Percentiles rank a stretch among this genome's conserved stretches.
phyloP scores from a whole-genome alignment of 2,888 invertebrate genomes.

The Nephrotoma appendiculata region DNA sequence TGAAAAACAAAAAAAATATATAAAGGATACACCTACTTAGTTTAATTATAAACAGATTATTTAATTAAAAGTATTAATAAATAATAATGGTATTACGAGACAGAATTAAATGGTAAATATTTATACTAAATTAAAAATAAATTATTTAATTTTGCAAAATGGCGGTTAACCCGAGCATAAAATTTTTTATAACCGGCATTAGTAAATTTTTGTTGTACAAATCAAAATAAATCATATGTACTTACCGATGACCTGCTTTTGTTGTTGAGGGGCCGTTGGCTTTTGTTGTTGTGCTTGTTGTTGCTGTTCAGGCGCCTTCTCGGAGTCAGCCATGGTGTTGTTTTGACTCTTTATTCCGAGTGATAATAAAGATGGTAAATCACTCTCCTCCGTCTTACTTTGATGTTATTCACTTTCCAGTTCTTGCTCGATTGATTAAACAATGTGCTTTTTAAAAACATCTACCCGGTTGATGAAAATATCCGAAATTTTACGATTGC shows the following conservation, averaged over 20 bases:
- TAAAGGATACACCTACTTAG: no score
- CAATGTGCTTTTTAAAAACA: constrained; percentile 1
- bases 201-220: not conserved
- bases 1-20: not conserved
- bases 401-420: constrained; percentile 54
- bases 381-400: constrained; percentile 59
- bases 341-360: constrained; percentile 47
- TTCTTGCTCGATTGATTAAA: constrained; percentile 30
- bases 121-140: not conserved
- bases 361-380: constrained; percentile 52
- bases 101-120: not conserved
- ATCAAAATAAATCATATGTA: constrained; percentile 14
- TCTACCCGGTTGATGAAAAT: not conserved
- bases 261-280: constrained; percentile 18
- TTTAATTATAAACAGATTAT: no score
- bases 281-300: constrained; percentile 16
- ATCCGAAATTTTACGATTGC: not conserved
- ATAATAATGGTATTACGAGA: no score
- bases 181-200: not conserved
- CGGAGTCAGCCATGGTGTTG: constrained; percentile 93
- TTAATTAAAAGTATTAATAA: no score
- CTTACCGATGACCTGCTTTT: constrained; percentile 83
- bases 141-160: not conserved
- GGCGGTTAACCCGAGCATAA: not conserved
- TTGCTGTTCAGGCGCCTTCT: constrained; percentile 59